Conservation (phyloP, 2,113 vertebrate genomes). For the Gadus chalcogrammus region DNA sequence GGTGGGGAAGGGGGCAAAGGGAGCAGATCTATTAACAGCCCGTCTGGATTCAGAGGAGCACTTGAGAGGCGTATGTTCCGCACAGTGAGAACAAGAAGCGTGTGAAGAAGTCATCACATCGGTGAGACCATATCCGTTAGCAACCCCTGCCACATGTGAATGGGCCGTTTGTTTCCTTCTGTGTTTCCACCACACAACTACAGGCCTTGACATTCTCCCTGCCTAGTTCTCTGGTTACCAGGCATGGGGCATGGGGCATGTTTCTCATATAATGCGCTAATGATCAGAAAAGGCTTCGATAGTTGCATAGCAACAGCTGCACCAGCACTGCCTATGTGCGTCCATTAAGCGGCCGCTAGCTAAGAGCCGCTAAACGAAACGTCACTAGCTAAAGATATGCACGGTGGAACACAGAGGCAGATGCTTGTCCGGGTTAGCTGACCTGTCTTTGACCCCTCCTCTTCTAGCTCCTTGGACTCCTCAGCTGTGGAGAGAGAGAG, state of each 20-base stretch:
- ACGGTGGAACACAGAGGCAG: constrained; percentile 12
- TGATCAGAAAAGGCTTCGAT: neutral
- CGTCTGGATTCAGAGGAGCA: constrained; percentile 2
- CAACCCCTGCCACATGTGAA: too few species aligned
- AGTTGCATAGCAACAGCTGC: neutral
- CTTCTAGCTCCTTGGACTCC: constrained; percentile 83
- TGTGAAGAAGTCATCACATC: neutral
- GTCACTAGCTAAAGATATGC: neutral
- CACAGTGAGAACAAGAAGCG: constrained; percentile 1
- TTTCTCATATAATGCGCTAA: neutral
- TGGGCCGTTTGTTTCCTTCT: too few species aligned
- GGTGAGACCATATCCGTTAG: neutral
- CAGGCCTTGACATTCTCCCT: too few species aligned
- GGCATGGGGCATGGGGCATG: neutral
- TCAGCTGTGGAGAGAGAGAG: constrained; percentile 69
- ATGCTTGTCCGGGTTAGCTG: constrained; percentile 50
- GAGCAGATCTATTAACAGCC: constrained; percentile 15
- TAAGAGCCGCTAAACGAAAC: too few species aligned
- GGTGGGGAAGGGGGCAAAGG: constrained; percentile 16
- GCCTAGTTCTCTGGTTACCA: too few species aligned
- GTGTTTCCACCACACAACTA: too few species aligned
- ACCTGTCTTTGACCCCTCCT: constrained; percentile 87
- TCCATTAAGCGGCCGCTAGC: too few species aligned
- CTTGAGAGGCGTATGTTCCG: too few species aligned
- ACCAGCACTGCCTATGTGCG: too few species aligned